These are phyloP conservation scores for Orussus abietinus DNA, from an alignment of 1,140 invertebrate genomes.

Conservation along the genomic window DNA sequence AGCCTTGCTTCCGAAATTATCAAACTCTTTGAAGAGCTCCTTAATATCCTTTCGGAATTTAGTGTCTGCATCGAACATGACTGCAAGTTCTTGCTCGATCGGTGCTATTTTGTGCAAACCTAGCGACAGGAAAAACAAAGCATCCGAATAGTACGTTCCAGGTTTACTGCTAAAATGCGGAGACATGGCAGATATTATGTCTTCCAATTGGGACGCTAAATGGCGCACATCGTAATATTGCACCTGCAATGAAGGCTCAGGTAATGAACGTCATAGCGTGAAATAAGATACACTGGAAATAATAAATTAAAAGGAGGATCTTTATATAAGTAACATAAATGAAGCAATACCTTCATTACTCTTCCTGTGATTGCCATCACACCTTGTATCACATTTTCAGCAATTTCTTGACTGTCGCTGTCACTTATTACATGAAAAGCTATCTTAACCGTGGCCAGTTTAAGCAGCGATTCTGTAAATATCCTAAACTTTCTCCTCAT, in stretches of 20 bases:
- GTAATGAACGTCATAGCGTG: slow-evolving; percentile 1
- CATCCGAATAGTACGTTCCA: slow-evolving; percentile 78
- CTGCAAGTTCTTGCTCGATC: slow-evolving; percentile 57
- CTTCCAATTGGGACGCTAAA: slow-evolving; percentile 58
- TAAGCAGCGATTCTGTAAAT: slow-evolving; percentile 59
- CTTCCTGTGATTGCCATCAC: slow-evolving; percentile 44
- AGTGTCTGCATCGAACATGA: slow-evolving; percentile 78
- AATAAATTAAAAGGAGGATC: slow-evolving; percentile 1
- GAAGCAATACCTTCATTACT: slow-evolving; percentile 49
- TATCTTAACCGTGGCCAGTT: slow-evolving; percentile 52
- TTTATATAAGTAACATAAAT: slow-evolving; percentile 19
- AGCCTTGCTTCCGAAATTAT: slow-evolving; percentile 56
- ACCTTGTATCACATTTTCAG: slow-evolving; percentile 55
- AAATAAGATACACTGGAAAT: slow-evolving; percentile 4
- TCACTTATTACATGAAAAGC: slow-evolving; percentile 69
- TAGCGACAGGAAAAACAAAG: slow-evolving; percentile 77
- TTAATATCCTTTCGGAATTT: slow-evolving; percentile 70
- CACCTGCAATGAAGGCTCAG: slow-evolving; percentile 49
- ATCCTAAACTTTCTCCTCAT: slow-evolving; percentile 60
- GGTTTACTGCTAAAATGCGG: slow-evolving; percentile 73
- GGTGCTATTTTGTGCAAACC: slow-evolving; percentile 71
- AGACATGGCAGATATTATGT: slow-evolving; percentile 67
- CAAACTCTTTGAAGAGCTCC: slow-evolving; percentile 66
- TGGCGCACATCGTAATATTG: slow-evolving; percentile 62
- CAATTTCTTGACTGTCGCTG: slow-evolving; percentile 59